Percentiles rank a stretch among this genome's conserved stretches.
Conservation (phyloP, 2,797 vertebrate species). For the Clarias pachynema region DNA sequence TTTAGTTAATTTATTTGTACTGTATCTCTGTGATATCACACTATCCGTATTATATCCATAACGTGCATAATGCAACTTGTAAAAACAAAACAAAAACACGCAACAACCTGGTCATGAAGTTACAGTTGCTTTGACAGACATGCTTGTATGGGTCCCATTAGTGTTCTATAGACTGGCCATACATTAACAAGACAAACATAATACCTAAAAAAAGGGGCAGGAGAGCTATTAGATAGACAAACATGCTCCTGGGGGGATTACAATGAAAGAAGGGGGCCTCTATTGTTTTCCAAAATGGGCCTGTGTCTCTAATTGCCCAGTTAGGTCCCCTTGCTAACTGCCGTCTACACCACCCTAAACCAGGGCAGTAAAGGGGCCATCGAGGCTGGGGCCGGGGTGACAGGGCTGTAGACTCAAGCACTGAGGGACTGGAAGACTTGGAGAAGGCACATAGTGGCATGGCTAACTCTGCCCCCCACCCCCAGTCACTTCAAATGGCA, state of each 20-base stretch:
- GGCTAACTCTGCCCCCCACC: neutral
- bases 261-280: constrained; percentile 57
- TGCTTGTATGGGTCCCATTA: constrained; percentile 60
- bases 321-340: constrained; percentile 74
- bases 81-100: neutral
- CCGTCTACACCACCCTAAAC: constrained; percentile 66
- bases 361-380: constrained; percentile 66
- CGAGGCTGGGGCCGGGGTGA: constrained; percentile 55
- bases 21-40: no score
- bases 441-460: constrained; percentile 30
- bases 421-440: constrained; percentile 23
- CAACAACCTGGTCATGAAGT: neutral
- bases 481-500: constrained; percentile 27
- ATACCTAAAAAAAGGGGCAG: constrained; percentile 65
- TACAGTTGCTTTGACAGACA: constrained; percentile 57
- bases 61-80: neutral
- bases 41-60: neutral
- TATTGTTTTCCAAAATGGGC: constrained; percentile 81
- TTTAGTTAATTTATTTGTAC: neutral
- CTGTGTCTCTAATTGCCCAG: constrained; percentile 76
- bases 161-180: constrained; percentile 58
- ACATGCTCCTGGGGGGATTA: constrained; percentile 71
- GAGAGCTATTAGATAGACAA: constrained; percentile 75
- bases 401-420: constrained; percentile 41
- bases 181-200: constrained; percentile 76